A percentile compares a stretch with the other conserved stretches of the same genome.
Evolutionary conservation across 92 coral and sea anemone genomes (phyloP).

Genomic region (Zoanthus gigantus): DNA sequence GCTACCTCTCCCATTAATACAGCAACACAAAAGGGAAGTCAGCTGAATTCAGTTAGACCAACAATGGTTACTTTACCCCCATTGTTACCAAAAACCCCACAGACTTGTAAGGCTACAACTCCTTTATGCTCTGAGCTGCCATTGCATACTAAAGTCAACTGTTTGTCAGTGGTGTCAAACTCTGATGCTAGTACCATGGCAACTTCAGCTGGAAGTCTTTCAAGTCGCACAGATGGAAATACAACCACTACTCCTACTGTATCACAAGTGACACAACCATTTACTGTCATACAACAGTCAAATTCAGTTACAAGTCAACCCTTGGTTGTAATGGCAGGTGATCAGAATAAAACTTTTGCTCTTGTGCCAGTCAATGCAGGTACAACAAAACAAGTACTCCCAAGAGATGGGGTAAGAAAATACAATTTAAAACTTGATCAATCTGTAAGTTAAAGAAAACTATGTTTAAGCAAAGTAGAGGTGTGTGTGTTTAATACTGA

Average conservation of each 20-base stretch:
- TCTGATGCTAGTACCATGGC: neutral
- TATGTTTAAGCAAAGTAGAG: too few relatives aligned
- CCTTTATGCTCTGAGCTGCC: conserved; percentile 8
- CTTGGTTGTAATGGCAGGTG: conserved; percentile 34
- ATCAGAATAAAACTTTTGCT: conserved; percentile 43
- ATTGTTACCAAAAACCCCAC: conserved; percentile 34
- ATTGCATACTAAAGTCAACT: neutral
- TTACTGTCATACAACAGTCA: conserved; percentile 29
- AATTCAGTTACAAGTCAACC: conserved; percentile 8
- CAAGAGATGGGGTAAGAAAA: neutral
- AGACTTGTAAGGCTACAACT: conserved; percentile 1
- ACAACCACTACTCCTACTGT: neutral
- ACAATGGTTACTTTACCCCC: conserved; percentile 37
- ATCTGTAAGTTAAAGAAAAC: too few relatives aligned
- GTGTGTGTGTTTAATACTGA: too few relatives aligned
- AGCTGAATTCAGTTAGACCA: neutral
- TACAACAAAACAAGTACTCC: conserved; percentile 20
- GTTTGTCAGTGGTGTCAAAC: neutral
- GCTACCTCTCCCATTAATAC: conserved; percentile 4
- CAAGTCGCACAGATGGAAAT: neutral
- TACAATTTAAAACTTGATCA: too few relatives aligned
- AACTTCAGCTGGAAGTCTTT: neutral
- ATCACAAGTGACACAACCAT: conserved; percentile 17
- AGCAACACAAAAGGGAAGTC: conserved; percentile 7
- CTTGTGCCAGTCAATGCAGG: conserved; percentile 40